phyloP scores from a whole-genome alignment of 1,140 invertebrate genomes.

The Mizuhopecten yessoensis region DNA sequence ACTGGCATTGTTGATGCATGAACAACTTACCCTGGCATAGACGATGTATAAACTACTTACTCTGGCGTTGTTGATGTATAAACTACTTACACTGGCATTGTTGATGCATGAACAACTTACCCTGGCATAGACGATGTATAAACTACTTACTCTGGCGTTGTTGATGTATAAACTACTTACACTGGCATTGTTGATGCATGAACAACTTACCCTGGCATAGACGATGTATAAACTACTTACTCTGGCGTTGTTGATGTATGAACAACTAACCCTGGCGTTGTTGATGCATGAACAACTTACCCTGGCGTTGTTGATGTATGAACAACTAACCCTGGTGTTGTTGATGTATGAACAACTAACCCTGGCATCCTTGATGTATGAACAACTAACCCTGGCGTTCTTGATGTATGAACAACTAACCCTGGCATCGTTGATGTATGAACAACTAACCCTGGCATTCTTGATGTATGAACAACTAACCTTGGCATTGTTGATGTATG shows the following conservation, averaged over 20 bases:
- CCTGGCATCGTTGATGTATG: conserved; percentile 89
- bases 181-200: conserved; percentile 89
- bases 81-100: no score
- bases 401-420: conserved; percentile 82
- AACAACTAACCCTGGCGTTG: no score
- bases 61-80: conserved; percentile 89
- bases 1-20: conserved; percentile 91
- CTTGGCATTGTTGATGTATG: conserved; percentile 89
- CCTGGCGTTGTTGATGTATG: conserved; percentile 89
- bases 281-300: conserved; percentile 82
- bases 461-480: conserved; percentile 82
- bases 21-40: conserved; percentile 89
- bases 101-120: conserved; percentile 82
- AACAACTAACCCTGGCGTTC: no score
- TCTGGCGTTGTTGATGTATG: conserved; percentile 89
- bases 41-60: conserved; percentile 86
- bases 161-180: conserved; percentile 82
- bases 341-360: conserved; percentile 82
- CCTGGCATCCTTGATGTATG: conserved; percentile 89
- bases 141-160: no score
- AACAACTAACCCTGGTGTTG: no score
- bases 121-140: conserved; percentile 89
- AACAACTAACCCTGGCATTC: no score
- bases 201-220: no score
- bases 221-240: conserved; percentile 82